phyloP scores from a whole-genome alignment of 1,140 invertebrate species.

The Varroa destructor region DNA sequence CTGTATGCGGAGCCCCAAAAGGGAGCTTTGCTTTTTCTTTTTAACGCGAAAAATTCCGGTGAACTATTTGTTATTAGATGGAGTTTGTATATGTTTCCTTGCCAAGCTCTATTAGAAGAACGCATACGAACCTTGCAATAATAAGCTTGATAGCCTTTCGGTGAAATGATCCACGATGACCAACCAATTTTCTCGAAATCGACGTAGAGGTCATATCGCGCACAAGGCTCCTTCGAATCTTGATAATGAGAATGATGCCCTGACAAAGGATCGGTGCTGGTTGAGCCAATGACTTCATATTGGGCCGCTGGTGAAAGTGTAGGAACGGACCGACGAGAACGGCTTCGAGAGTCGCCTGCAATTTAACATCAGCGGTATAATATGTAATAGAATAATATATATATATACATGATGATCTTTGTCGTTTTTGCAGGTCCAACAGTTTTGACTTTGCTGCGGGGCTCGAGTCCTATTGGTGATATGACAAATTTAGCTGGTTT shows the following conservation, averaged over 20 bases:
- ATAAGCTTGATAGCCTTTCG: slow-evolving; percentile 52
- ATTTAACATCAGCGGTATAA: too few species aligned
- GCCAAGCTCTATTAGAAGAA: too few species aligned
- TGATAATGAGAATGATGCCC: slow-evolving; percentile 12
- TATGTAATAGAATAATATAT: too few species aligned
- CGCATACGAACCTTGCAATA: slow-evolving; percentile 29
- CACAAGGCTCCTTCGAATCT: slow-evolving; percentile 36
- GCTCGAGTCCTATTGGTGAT: too few species aligned
- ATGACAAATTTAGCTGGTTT: not conserved
- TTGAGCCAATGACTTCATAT: slow-evolving; percentile 3
- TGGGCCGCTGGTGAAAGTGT: not conserved
- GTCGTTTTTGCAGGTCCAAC: too few species aligned
- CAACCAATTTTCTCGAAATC: slow-evolving; percentile 54
- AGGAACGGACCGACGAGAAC: not conserved
- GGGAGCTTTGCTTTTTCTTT: too few species aligned
- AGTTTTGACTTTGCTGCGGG: too few species aligned
- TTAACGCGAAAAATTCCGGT: too few species aligned
- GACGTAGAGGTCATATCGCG: slow-evolving; percentile 44
- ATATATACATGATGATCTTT: too few species aligned
- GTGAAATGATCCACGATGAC: slow-evolving; percentile 50
- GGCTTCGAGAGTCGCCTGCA: not conserved
- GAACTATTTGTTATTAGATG: too few species aligned
- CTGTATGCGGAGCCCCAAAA: too few species aligned
- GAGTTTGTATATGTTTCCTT: too few species aligned
- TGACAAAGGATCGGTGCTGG: not conserved